phyloP scores from a whole-genome alignment of 2,888 invertebrate genomes.

The Hoplodrina ambigua region DNA sequence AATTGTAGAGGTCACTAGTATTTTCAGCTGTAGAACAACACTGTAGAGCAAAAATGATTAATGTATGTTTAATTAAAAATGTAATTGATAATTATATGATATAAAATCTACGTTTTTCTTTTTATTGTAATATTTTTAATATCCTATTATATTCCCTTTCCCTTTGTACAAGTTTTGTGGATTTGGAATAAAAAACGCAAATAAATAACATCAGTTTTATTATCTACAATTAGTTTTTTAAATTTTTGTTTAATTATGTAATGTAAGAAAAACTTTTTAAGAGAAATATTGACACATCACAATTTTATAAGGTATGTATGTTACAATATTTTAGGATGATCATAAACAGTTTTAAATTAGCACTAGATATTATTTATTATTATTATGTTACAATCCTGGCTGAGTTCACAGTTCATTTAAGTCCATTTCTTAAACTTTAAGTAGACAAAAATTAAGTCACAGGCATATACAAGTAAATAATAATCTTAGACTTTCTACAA shows the following conservation, averaged over 20 bases:
- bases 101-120: conserved; percentile 61
- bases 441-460: conserved; percentile 14
- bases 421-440: conserved; percentile 21
- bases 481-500: conserved; percentile 16
- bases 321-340: conserved; percentile 7
- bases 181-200: conserved; percentile 52
- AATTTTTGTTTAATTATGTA: not conserved
- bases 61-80: conserved; percentile 85
- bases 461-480: conserved; percentile 5
- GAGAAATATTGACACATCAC: not conserved
- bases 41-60: conserved; percentile 82
- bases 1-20: conserved; percentile 74
- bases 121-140: conserved; percentile 41
- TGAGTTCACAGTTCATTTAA: conserved; percentile 22
- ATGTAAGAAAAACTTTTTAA: not conserved
- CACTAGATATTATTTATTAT: not conserved
- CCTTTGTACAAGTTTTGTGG: conserved; percentile 29
- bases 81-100: conserved; percentile 86
- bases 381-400: conserved; percentile 4
- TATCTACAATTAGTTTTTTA: conserved; percentile 40
- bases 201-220: conserved; percentile 54
- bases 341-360: not conserved
- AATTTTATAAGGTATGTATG: not conserved
- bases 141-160: conserved; percentile 20
- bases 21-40: conserved; percentile 84